Percentiles rank a stretch among this genome's conserved stretches.
Conservation (phyloP, 1,140 invertebrate species). For the silkworm (Bombyx mori) region DNA sequence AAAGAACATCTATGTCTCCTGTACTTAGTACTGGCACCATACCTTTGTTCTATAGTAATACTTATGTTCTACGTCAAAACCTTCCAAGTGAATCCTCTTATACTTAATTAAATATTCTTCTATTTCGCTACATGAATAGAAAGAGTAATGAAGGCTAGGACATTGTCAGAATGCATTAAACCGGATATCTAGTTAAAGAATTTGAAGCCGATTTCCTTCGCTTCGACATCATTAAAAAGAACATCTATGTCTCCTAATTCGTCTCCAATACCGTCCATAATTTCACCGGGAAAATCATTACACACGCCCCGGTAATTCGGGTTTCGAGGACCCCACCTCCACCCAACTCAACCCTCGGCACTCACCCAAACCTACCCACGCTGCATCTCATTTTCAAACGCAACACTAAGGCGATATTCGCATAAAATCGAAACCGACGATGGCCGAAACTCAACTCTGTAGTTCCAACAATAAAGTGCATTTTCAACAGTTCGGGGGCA, state of each 20-base stretch:
- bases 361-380: conserved; percentile 25
- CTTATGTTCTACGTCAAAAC: too few species aligned
- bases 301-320: conserved; percentile 68
- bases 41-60: too few species aligned
- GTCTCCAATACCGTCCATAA: conserved; percentile 59
- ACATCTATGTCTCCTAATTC: conserved; percentile 51
- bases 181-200: too few species aligned
- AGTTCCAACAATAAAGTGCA: conserved; percentile 22
- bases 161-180: too few species aligned
- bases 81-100: too few species aligned
- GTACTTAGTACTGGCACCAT: too few species aligned
- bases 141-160: too few species aligned
- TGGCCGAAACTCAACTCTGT: conserved; percentile 42
- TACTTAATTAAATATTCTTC: too few species aligned
- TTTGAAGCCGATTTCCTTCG: too few species aligned
- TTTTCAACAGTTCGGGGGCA: conserved; percentile 13
- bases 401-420: conserved; percentile 43
- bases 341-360: conserved; percentile 10
- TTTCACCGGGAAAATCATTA: conserved; percentile 69
- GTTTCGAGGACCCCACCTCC: conserved; percentile 48
- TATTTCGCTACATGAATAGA: too few species aligned
- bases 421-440: conserved; percentile 17
- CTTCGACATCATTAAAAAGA: conserved; percentile 21
- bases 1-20: too few species aligned
- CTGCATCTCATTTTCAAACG: conserved; percentile 70